Evolutionary conservation across 1,140 invertebrate species (phyloP).

Genomic region (Dendroctonus ponderosae): DNA sequence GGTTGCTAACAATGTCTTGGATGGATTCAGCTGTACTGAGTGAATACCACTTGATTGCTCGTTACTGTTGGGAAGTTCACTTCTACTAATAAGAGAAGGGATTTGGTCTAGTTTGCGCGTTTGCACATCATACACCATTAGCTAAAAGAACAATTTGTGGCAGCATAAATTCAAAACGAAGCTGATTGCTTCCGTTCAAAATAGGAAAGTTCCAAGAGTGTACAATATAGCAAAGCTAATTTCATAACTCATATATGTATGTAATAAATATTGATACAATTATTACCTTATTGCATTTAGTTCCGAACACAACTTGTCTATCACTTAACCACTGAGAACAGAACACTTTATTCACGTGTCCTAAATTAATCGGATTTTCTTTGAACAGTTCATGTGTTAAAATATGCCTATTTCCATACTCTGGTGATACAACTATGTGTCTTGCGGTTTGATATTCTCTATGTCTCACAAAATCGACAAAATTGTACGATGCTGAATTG

Average conservation of each 20-base stretch:
- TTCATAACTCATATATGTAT: background rate
- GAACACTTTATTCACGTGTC: slow-evolving; percentile 94
- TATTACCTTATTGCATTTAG: slow-evolving; percentile 91
- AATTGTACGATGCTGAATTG: slow-evolving; percentile 77
- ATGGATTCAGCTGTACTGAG: slow-evolving; percentile 92
- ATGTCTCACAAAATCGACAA: slow-evolving; percentile 78
- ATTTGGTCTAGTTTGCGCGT: slow-evolving; percentile 80
- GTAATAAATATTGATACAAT: too few relatives aligned
- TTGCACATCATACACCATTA: slow-evolving; percentile 81
- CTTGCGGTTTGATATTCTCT: slow-evolving; percentile 71
- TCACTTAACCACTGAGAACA: slow-evolving; percentile 95
- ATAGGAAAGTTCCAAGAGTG: too few relatives aligned
- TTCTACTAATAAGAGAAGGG: slow-evolving; percentile 71
- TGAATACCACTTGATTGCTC: slow-evolving; percentile 87
- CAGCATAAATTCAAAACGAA: too few relatives aligned
- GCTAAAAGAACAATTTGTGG: slow-evolving; percentile 49
- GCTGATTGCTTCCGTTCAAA: too few relatives aligned
- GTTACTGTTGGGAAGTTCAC: slow-evolving; percentile 53
- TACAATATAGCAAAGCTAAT: too few relatives aligned
- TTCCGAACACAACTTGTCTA: slow-evolving; percentile 91
- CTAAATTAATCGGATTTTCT: slow-evolving; percentile 77
- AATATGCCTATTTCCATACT: slow-evolving; percentile 81
- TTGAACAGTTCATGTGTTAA: slow-evolving; percentile 85
- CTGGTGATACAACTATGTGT: slow-evolving; percentile 58
- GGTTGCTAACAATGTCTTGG: slow-evolving; percentile 84